Percentiles rank a stretch among this genome's conserved stretches.
Evolutionary conservation across 1,140 invertebrate genomes (phyloP).

Genomic region (Ectropis grisescens): DNA sequence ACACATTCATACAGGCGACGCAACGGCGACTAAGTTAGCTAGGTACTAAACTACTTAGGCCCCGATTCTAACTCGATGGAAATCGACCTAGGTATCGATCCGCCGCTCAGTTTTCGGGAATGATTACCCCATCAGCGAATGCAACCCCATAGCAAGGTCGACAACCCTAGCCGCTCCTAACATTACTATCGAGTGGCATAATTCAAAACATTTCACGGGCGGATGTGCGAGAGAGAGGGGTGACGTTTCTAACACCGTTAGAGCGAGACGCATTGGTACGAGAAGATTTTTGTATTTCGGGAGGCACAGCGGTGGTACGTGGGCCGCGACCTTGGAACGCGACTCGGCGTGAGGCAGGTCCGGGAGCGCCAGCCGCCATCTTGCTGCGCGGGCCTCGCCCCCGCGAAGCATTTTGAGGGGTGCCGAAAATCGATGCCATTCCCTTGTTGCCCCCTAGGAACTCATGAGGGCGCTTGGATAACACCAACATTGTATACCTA

Average conservation of each 20-base stretch:
- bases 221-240: slow-evolving; percentile 18
- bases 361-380: slow-evolving; percentile 45
- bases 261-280: slow-evolving; percentile 9
- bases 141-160: background rate
- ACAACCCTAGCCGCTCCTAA: slow-evolving; percentile 31
- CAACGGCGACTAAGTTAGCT: too few relatives aligned
- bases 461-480: slow-evolving; percentile 34
- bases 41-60: too few relatives aligned
- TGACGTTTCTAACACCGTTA: too few relatives aligned
- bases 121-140: background rate
- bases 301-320: slow-evolving; percentile 33
- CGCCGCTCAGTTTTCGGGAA: background rate
- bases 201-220: slow-evolving; percentile 28
- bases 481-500: slow-evolving; percentile 1
- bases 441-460: slow-evolving; percentile 38
- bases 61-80: too few relatives aligned
- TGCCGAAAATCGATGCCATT: slow-evolving; percentile 61
- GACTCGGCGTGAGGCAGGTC: slow-evolving; percentile 59
- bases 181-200: slow-evolving; percentile 42
- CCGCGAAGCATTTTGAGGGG: slow-evolving; percentile 25
- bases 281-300: slow-evolving; percentile 50
- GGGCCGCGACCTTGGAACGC: slow-evolving; percentile 50
- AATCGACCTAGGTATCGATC: too few relatives aligned
- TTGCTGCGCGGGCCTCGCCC: slow-evolving; percentile 26
- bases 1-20: too few relatives aligned